Conservation (phyloP, 1,140 invertebrate species). For the Heliothis subflexa region DNA sequence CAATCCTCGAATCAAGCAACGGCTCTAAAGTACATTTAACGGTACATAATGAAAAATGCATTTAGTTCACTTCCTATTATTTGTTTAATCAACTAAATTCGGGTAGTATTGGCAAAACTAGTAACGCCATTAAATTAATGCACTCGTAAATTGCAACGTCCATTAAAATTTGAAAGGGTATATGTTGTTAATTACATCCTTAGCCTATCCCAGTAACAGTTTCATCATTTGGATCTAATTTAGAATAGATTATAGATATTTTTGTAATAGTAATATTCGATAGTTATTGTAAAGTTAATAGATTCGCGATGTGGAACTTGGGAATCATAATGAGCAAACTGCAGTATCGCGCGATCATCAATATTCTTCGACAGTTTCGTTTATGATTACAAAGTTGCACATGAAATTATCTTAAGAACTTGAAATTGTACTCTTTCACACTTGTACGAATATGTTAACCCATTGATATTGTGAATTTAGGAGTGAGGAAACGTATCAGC, state of each 20-base stretch:
- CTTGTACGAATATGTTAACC: conserved; percentile 75
- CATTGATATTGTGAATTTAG: conserved; percentile 79
- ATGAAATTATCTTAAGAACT: conserved; percentile 65
- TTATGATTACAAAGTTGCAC: conserved; percentile 53
- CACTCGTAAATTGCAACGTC: conserved; percentile 71
- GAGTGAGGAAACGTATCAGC: conserved; percentile 84
- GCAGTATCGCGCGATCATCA: conserved; percentile 23
- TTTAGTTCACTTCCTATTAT: conserved; percentile 61
- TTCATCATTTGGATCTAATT: conserved; percentile 75
- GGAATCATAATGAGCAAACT: conserved; percentile 40
- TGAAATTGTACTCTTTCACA: conserved; percentile 76
- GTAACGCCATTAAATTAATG: conserved; percentile 61
- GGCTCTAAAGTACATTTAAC: conserved; percentile 41
- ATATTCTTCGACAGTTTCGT: conserved; percentile 6
- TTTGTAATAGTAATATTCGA: conserved; percentile 84
- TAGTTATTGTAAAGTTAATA: conserved; percentile 66
- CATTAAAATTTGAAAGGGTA: conserved; percentile 72
- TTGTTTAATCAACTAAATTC: conserved; percentile 71
- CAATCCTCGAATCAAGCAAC: conserved; percentile 32
- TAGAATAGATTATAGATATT: conserved; percentile 84
- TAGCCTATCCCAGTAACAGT: conserved; percentile 82
- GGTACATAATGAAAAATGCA: conserved; percentile 54
- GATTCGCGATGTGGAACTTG: conserved; percentile 47
- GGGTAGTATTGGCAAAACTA: conserved; percentile 67
- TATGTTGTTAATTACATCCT: conserved; percentile 83